Evolutionary conservation across 2,797 vertebrate species (phyloP), one percentile per base, ranked within the genome.

Genomic region (Chanos chanos): DNA sequence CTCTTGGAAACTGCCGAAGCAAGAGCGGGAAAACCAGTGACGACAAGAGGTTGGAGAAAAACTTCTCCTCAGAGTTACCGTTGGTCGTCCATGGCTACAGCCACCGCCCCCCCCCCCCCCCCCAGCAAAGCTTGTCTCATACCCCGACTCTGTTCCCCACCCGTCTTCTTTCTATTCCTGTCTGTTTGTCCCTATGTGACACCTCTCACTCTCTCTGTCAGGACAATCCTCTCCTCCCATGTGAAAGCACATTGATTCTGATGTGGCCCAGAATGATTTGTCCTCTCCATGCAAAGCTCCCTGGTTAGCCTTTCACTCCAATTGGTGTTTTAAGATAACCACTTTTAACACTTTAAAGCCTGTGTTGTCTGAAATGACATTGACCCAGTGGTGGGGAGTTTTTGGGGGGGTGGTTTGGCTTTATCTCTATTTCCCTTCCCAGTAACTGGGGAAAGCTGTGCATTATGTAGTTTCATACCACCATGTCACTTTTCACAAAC

Each of bases 191-290:
- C 65, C 45, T 22, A 49, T 49, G 45, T 69, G 62, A 65, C 61
- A 65, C 61, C 53, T 40, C 66, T 49, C 30, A 60, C 56, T 61
- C 52, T 47, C 18, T 68, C 43, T 60, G 33, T 71, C 50, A 62
- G 59, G 62, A 61, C 49, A 61, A 54, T 53, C 61, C 59, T 47
- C 15, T 49, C 62, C 55, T 48, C 56, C 52, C 64, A 60, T 70
- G 44, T 58, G 57, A 70, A 58, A 55, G 53, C 8, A 34, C 56
- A 58, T 76, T 54, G 57, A 76, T 76, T 68, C 44, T 36, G 16
- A 68, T 63, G 57, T 48, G 67, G 52, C 57, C 61, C 39, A 50
- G 56, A 61, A 64, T 57, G 41, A 48, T 51, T 51, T 24, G 54
- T 54, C 57, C 41, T 37, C 51, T 51, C 49, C 41, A 50, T 65